Percentiles rank a stretch among this genome's conserved stretches.
phyloP scores from a whole-genome alignment of 2,888 invertebrate species.

The Phasia obesa region DNA sequence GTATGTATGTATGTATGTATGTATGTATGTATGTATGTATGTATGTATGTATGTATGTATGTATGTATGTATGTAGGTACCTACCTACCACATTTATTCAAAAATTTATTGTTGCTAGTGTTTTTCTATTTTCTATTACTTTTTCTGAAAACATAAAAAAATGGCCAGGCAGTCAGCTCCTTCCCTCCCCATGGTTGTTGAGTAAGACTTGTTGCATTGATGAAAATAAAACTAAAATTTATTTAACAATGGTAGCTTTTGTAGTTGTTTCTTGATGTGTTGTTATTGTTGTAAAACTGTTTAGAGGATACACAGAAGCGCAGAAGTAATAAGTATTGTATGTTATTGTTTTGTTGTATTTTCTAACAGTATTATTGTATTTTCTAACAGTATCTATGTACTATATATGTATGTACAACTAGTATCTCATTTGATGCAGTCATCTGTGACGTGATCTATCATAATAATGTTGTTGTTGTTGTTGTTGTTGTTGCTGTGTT shows the following conservation, averaged over 20 bases:
- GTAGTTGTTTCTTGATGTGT: background rate
- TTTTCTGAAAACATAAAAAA: background rate
- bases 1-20: too few species aligned
- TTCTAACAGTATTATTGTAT: slow-evolving; percentile 6
- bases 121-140: slow-evolving; percentile 13
- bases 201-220: slow-evolving; percentile 46
- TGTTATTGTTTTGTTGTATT: background rate
- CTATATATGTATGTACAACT: too few species aligned
- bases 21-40: too few species aligned
- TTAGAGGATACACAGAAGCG: slow-evolving; percentile 37
- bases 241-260: slow-evolving; percentile 12
- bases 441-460: slow-evolving; percentile 70
- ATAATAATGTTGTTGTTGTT: slow-evolving; percentile 45
- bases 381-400: slow-evolving; percentile 62
- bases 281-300: background rate
- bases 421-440: slow-evolving; percentile 61
- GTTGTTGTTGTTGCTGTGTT: too few species aligned
- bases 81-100: too few species aligned
- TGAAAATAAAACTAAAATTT: background rate
- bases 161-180: slow-evolving; percentile 17
- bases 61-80: background rate
- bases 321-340: too few species aligned
- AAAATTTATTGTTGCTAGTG: slow-evolving; percentile 2
- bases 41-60: too few species aligned
- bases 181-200: slow-evolving; percentile 38